Evolutionary conservation across 2,888 invertebrate genomes (phyloP).

Genomic region (Cabera pusaria): DNA sequence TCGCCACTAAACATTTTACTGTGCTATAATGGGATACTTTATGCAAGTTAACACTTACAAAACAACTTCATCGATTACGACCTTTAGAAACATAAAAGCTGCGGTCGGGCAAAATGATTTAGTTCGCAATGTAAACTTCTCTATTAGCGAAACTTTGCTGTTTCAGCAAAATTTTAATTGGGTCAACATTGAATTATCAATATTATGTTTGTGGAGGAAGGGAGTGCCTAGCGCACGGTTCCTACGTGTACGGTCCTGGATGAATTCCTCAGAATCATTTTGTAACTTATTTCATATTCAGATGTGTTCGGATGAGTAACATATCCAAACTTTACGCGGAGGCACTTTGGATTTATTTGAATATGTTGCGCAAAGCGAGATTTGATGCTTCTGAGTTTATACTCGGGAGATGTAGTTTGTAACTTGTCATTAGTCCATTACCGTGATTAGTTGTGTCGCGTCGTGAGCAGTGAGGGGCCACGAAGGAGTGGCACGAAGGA

Average conservation of each 20-base stretch:
- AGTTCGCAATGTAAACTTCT: conserved; percentile 20
- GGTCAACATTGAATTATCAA: conserved; percentile 21
- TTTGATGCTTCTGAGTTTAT: conserved; percentile 45
- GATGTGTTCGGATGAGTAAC: conserved; percentile 17
- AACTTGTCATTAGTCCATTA: conserved; percentile 76
- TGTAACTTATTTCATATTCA: conserved; percentile 21
- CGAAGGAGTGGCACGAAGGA: conserved; percentile 1
- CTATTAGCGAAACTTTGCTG: conserved; percentile 20
- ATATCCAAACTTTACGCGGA: conserved; percentile 34
- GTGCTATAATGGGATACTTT: conserved; percentile 13
- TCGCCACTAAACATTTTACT: conserved; percentile 17
- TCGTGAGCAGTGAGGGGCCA: conserved; percentile 23
- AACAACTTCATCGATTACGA: conserved; percentile 17
- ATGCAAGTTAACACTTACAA: conserved; percentile 11
- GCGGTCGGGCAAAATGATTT: conserved; percentile 15
- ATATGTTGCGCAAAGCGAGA: conserved; percentile 27
- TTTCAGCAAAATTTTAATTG: conserved; percentile 23
- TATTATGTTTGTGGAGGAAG: conserved; percentile 12
- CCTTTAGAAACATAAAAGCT: conserved; percentile 10
- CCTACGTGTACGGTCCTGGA: conserved; percentile 4
- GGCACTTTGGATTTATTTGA: too few relatives aligned
- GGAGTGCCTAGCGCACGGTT: too few relatives aligned
- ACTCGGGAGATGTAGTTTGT: conserved; percentile 46
- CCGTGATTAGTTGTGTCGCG: conserved; percentile 58
- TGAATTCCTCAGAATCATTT: conserved; percentile 17